Conservation (phyloP, 2,888 invertebrate genomes). For the Sarcophaga carnaria region DNA sequence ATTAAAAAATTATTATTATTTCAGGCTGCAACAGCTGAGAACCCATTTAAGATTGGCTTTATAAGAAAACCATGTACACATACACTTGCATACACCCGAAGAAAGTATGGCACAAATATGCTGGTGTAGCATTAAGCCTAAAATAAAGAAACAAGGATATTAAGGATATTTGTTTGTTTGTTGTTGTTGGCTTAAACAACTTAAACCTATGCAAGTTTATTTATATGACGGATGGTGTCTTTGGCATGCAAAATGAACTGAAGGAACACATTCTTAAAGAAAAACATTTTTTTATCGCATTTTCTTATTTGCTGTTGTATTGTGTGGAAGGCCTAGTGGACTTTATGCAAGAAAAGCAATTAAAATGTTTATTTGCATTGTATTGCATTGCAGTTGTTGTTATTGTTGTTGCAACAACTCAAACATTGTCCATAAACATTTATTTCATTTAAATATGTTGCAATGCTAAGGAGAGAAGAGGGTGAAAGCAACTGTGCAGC, state of each 20-base stretch:
- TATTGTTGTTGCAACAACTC: slow-evolving; percentile 58
- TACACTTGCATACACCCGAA: neutral
- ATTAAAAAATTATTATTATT: slow-evolving; percentile 66
- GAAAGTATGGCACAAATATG: neutral
- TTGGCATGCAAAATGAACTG: slow-evolving; percentile 68
- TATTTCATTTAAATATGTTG: slow-evolving; percentile 57
- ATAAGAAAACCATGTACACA: slow-evolving; percentile 9
- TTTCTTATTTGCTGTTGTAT: neutral
- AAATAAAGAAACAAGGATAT: slow-evolving; percentile 62
- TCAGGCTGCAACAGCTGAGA: slow-evolving; percentile 69
- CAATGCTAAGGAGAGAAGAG: slow-evolving; percentile 12
- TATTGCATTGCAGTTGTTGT: neutral
- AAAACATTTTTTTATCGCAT: neutral
- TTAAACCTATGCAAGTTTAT: slow-evolving; percentile 63
- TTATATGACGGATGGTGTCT: slow-evolving; percentile 66
- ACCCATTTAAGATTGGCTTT: slow-evolving; percentile 68
- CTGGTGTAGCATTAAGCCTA: slow-evolving; percentile 15
- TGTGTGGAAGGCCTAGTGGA: neutral
- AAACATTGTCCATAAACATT: slow-evolving; percentile 65
- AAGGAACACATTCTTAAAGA: slow-evolving; percentile 11
- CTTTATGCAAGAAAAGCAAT: slow-evolving; percentile 41
- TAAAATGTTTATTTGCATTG: slow-evolving; percentile 67
- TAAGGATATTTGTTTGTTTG: slow-evolving; percentile 62
- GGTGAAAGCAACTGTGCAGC: neutral
- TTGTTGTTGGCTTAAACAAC: slow-evolving; percentile 61